These are phyloP conservation scores for Trachelus iudaicus DNA, from an alignment of 2,888 invertebrate genomes.

Conservation along the genomic window DNA sequence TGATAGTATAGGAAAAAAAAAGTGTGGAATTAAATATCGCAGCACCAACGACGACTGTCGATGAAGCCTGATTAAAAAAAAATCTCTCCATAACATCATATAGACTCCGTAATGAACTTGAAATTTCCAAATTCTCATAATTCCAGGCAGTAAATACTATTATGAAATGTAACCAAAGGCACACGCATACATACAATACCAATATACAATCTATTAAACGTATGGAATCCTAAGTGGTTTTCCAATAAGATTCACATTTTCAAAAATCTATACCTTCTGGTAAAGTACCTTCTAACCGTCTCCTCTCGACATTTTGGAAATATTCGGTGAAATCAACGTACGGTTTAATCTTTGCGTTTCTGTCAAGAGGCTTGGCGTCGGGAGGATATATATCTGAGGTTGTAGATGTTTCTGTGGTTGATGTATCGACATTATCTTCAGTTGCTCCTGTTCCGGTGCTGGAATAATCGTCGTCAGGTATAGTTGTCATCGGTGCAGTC, in stretches of 20 bases:
- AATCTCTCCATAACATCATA: background rate
- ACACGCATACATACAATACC: background rate
- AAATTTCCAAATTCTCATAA: background rate
- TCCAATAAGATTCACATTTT: constrained; percentile 7
- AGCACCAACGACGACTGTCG: background rate
- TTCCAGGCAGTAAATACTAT: background rate
- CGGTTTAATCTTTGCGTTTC: constrained; percentile 77
- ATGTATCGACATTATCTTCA: constrained; percentile 53
- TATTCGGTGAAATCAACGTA: constrained; percentile 90
- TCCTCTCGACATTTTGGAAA: constrained; percentile 77
- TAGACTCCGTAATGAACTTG: background rate
- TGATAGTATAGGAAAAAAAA: background rate
- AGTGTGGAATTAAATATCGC: background rate
- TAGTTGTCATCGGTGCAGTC: constrained; percentile 52
- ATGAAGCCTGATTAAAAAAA: background rate
- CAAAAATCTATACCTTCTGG: constrained; percentile 72
- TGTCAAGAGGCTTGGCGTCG: constrained; percentile 68
- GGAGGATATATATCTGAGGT: constrained; percentile 59
- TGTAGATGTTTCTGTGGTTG: constrained; percentile 60
- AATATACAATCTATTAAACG: constrained; percentile 5
- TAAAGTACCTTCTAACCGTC: constrained; percentile 74
- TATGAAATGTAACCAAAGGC: background rate
- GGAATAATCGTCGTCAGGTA: constrained; percentile 37
- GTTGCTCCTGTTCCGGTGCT: constrained; percentile 38
- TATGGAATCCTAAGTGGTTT: background rate